phyloP scores from a whole-genome alignment of 2,888 invertebrate genomes.

The Catocala nupta region DNA sequence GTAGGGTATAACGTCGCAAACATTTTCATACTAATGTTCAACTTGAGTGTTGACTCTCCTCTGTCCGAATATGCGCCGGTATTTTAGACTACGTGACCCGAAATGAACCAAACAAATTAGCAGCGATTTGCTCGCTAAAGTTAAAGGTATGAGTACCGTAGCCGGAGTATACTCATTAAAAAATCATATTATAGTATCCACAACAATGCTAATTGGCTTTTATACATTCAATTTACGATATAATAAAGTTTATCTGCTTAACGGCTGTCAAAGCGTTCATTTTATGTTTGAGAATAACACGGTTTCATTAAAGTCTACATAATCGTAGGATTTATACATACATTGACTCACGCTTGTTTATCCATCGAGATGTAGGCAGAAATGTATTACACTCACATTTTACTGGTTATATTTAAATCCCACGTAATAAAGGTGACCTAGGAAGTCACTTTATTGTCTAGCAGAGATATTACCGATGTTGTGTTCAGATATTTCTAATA shows the following conservation, averaged over 20 bases:
- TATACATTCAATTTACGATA: slow-evolving; percentile 1
- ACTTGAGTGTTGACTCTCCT: slow-evolving; percentile 42
- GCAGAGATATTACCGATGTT: too few species aligned
- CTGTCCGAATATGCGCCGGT: slow-evolving; percentile 17
- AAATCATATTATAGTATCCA: slow-evolving; percentile 4
- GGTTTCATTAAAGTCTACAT: too few species aligned
- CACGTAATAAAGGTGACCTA: too few species aligned
- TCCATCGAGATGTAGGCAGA: too few species aligned
- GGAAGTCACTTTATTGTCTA: too few species aligned
- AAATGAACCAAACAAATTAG: slow-evolving; percentile 49
- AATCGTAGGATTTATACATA: too few species aligned
- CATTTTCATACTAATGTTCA: slow-evolving; percentile 36
- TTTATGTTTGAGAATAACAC: too few species aligned
- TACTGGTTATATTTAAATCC: too few species aligned
- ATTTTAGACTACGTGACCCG: slow-evolving; percentile 41
- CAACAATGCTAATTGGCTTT: slow-evolving; percentile 8
- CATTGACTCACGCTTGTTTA: too few species aligned
- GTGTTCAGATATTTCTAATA: too few species aligned
- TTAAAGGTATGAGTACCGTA: slow-evolving; percentile 23
- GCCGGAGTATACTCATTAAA: slow-evolving; percentile 6
- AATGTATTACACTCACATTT: too few species aligned
- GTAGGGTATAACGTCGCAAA: slow-evolving; percentile 11
- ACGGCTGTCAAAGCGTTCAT: background rate
- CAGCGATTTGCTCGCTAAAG: slow-evolving; percentile 24
- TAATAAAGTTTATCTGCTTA: background rate